Percentiles rank a stretch among this genome's conserved stretches.
Conservation (phyloP, 2,113 vertebrate species). For the Plecotus auritus region DNA sequence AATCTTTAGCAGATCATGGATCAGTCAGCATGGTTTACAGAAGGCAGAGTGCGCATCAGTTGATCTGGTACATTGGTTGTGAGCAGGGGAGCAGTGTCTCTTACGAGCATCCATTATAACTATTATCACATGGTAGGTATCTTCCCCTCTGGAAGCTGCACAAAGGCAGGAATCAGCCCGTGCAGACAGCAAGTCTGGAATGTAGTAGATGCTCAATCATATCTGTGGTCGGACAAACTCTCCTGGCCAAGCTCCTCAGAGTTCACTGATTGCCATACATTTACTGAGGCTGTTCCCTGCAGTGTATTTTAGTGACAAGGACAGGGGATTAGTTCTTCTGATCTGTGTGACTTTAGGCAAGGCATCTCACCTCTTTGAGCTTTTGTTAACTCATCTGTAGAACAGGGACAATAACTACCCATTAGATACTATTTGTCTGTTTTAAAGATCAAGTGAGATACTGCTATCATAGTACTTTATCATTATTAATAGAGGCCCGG, state of each 20-base stretch:
- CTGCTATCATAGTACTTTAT: neutral
- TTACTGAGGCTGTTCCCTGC: neutral
- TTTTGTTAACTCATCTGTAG: neutral
- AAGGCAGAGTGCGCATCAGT: neutral
- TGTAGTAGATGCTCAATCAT: neutral
- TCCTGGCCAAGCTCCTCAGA: neutral
- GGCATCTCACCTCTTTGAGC: neutral
- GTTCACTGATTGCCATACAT: neutral
- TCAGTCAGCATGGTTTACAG: neutral
- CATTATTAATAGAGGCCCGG: neutral
- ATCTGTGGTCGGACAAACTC: neutral
- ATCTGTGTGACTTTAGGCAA: neutral
- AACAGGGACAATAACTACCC: neutral
- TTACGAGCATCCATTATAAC: neutral
- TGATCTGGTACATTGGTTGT: neutral
- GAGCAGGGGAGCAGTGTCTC: neutral
- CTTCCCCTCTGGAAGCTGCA: neutral
- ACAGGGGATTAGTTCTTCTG: neutral
- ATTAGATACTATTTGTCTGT: neutral
- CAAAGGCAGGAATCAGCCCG: neutral
- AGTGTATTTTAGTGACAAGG: neutral
- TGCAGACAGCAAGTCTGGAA: neutral
- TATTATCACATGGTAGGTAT: neutral
- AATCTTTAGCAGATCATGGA: neutral
- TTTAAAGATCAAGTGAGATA: neutral